Base-by-base conservation (phyloP, 2,888 invertebrate genomes). In the Nebria salina region DNA sequence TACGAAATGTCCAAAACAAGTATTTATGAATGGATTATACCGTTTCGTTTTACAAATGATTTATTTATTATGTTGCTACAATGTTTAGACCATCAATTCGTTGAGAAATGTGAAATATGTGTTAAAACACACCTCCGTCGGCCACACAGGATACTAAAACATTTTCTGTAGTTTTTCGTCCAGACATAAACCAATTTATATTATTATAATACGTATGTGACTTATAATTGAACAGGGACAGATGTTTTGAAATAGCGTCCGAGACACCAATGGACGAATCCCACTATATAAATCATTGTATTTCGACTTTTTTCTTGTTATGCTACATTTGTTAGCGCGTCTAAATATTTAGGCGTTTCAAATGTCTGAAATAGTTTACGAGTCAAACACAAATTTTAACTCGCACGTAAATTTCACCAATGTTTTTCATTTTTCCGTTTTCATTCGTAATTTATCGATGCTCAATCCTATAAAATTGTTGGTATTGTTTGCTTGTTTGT, bases 151-250 rank as follows among this genome's bases (percentile, higher is more conserved):
- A 65, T 66, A 66, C 76, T n/a, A 34, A 7, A 34, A 68, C 76
- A 65, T 65, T 34, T 76, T 65, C 76, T 68, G 43, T 66, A 76
- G 76, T 54, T 68, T 77, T 68, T 70, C n/a, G 54, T 70, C 68
- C 70, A 77, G 77, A 77, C 77, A 77, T 72, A 77, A 72, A 77
- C 70, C 72, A 77, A 77, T 77, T 77, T 72, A 77, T 77, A 77
- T 77, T 26, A 70, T 77, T 77, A 77, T 70, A 72, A 77, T 77
- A 13, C 8, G 54, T 54, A 54, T 54, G 54, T 77, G 34, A 34
- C 54, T 68, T 68, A 68, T 77, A 77, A 77, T 77, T 77, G 72
- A 77, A 77, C 77, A 72, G 34, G 77, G 77, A 77, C 77, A 77
- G 77, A 77, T 77, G 77, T 77, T 77, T 72, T 25, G 72, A 72